Conservation (phyloP, 2,797 vertebrate genomes). For the Chelonia mydas region DNA sequence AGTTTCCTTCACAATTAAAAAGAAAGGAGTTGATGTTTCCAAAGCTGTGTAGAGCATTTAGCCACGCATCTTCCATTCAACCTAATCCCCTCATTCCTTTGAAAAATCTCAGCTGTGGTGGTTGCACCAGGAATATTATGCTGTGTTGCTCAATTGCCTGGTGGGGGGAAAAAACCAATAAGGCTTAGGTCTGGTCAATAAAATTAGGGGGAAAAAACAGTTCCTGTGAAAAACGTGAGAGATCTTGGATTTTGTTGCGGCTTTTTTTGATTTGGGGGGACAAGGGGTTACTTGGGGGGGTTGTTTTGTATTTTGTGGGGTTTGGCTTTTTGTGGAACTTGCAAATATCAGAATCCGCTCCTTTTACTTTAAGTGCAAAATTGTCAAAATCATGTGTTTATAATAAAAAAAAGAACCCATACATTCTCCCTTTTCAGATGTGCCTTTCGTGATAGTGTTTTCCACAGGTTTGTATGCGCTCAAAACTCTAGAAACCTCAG, state of each 20-base stretch:
- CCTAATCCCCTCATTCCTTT: neutral
- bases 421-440: rapidly evolving
- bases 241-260: neutral
- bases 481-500: slow-evolving; percentile 1
- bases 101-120: neutral
- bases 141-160: neutral
- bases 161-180: neutral
- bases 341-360: neutral
- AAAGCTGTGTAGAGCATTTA: neutral
- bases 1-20: neutral
- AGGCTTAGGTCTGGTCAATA: rapidly evolving
- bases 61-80: neutral
- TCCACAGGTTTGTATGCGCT: neutral
- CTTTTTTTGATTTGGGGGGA: neutral
- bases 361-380: neutral
- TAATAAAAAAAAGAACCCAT: neutral
- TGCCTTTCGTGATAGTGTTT: neutral
- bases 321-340: neutral
- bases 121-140: neutral
- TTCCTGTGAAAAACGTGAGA: neutral
- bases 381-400: neutral
- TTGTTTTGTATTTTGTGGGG: neutral
- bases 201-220: neutral
- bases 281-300: neutral
- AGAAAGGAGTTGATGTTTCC: neutral